phyloP scores from a whole-genome alignment of 2,797 vertebrate species.

The Syngnathus acus region DNA sequence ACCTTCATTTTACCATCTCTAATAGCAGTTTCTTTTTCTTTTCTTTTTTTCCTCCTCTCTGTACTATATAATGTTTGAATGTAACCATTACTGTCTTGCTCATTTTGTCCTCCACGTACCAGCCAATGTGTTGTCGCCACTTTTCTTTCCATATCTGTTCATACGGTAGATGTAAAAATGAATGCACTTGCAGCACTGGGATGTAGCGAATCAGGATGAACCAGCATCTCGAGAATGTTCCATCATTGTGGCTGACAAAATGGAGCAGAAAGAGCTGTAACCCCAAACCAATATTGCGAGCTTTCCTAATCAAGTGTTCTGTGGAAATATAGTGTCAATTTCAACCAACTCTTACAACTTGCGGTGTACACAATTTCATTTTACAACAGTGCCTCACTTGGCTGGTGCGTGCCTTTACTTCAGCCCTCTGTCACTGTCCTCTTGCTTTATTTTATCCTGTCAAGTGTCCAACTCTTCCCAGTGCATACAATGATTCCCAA shows the following conservation, averaged over 20 bases:
- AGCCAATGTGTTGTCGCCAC: not conserved
- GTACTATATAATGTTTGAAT: not conserved
- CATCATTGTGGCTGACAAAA: not conserved
- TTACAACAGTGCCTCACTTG: not conserved
- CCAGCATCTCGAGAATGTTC: not conserved
- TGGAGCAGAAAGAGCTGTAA: not conserved
- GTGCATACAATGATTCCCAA: not conserved
- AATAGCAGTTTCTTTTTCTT: not conserved
- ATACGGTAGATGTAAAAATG: not conserved
- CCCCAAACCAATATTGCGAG: not conserved
- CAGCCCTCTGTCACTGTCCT: not conserved
- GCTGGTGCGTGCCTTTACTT: not conserved
- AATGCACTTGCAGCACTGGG: not conserved
- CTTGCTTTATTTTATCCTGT: not conserved
- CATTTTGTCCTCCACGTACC: not conserved
- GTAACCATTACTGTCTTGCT: not conserved
- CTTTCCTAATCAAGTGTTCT: not conserved
- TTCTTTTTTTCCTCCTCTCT: not conserved
- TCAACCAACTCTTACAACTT: not conserved
- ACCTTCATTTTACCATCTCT: too few species aligned
- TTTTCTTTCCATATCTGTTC: not conserved
- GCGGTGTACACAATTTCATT: not conserved
- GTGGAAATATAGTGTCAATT: not conserved
- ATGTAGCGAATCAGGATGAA: not conserved
- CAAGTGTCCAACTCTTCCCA: not conserved